Conservation (phyloP, 1,140 invertebrate genomes). For the Brachionus calyciflorus region DNA sequence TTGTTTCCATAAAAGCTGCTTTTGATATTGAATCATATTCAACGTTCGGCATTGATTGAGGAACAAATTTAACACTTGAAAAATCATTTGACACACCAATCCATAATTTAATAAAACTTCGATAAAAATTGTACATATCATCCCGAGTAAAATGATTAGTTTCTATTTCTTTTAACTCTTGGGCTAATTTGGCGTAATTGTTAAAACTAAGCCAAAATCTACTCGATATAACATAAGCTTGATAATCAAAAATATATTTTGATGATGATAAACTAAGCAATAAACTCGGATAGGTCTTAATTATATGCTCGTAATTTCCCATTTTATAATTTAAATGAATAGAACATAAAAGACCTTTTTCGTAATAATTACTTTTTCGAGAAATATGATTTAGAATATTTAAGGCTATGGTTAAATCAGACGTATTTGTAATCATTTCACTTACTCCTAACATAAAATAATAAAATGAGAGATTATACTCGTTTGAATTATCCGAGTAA, state of each 20-base stretch:
- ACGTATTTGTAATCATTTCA: neutral
- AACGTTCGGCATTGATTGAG: neutral
- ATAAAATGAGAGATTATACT: constrained; percentile 2
- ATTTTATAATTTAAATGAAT: neutral
- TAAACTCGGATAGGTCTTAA: neutral
- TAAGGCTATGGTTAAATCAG: neutral
- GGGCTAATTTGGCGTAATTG: neutral
- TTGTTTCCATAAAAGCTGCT: neutral
- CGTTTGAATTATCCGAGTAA: neutral
- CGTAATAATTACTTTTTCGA: neutral
- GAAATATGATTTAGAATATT: constrained; percentile 2
- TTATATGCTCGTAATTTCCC: constrained; percentile 14
- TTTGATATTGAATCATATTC: neutral
- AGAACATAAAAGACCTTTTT: neutral
- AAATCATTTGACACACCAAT: constrained; percentile 4
- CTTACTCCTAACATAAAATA: constrained; percentile 11
- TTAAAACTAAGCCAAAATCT: constrained; percentile 23
- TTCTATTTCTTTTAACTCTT: neutral
- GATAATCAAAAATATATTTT: neutral
- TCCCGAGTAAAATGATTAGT: neutral
- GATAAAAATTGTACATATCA: neutral
- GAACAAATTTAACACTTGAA: neutral
- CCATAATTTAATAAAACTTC: constrained; percentile 23
- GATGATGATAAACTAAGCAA: neutral
- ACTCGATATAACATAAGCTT: constrained; percentile 7